Percentiles rank a stretch among this genome's conserved stretches.
Evolutionary conservation across 2,888 invertebrate species (phyloP).

Genomic region (Galerucella calmariensis): DNA sequence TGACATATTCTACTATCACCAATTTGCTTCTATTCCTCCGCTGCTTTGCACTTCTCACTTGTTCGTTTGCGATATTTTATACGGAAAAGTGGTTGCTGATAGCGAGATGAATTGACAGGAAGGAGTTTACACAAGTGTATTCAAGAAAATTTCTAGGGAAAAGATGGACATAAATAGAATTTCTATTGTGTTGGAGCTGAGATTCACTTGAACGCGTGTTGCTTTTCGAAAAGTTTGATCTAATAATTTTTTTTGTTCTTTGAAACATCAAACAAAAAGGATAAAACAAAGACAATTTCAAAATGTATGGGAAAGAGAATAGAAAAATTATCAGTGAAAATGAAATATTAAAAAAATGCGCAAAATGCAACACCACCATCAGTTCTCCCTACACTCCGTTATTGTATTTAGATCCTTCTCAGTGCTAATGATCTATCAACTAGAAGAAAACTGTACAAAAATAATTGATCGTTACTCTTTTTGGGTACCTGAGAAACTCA

Average conservation of each 20-base stretch:
- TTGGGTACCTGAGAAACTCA: neutral
- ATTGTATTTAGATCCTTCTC: no score
- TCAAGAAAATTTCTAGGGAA: neutral
- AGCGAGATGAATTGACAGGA: conserved; percentile 4
- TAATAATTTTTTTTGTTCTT: neutral
- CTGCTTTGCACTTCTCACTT: conserved; percentile 7
- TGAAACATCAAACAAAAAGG: neutral
- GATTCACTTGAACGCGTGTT: neutral
- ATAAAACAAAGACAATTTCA: no score
- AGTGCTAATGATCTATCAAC: neutral
- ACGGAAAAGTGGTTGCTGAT: conserved; percentile 8
- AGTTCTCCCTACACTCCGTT: no score
- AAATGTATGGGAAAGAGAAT: no score
- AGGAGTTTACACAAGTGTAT: conserved; percentile 8
- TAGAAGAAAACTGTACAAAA: neutral
- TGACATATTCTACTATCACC: conserved; percentile 32
- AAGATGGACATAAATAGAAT: conserved; percentile 4
- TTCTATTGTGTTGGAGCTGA: neutral
- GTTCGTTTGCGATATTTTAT: conserved; percentile 16
- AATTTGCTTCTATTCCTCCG: conserved; percentile 19
- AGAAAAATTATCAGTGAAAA: no score
- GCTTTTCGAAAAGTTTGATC: neutral
- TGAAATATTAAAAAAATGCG: no score
- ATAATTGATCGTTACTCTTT: neutral
- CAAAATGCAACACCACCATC: no score